Conservation (phyloP, 1,140 invertebrate species). For the Lucilia sericata region DNA sequence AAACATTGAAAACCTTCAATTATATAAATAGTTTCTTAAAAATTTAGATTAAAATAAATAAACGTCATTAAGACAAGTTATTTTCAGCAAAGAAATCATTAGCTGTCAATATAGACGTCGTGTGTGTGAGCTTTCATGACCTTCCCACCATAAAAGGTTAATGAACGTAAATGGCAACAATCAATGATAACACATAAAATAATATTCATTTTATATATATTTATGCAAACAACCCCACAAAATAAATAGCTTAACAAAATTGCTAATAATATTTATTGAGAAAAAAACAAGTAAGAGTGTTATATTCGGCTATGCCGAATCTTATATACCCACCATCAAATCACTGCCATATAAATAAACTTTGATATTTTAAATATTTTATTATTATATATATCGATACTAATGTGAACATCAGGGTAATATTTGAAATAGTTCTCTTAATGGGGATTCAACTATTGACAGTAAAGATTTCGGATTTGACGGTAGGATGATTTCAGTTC, state of each 20-base stretch:
- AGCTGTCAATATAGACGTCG: neutral
- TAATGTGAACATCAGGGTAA: too few species aligned
- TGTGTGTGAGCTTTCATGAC: neutral
- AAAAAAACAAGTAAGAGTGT: too few species aligned
- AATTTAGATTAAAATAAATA: neutral
- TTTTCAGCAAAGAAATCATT: neutral
- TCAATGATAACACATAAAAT: neutral
- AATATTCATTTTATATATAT: neutral
- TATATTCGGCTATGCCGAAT: too few species aligned
- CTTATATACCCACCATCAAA: too few species aligned
- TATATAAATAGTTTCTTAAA: neutral
- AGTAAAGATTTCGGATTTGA: too few species aligned
- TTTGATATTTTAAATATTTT: too few species aligned
- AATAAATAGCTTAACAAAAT: neutral
- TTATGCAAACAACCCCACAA: neutral
- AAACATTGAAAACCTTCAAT: neutral
- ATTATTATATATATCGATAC: too few species aligned
- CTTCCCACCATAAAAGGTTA: constrained; percentile 15
- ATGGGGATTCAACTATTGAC: too few species aligned
- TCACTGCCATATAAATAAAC: too few species aligned
- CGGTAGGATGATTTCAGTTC: too few species aligned
- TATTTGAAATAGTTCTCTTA: too few species aligned
- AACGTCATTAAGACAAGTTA: neutral
- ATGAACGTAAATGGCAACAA: constrained; percentile 18
- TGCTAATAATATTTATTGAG: neutral